These are phyloP conservation scores for Agonopterix alstromeriana DNA, from an alignment of 2,888 invertebrate species.

Conservation along the genomic window DNA sequence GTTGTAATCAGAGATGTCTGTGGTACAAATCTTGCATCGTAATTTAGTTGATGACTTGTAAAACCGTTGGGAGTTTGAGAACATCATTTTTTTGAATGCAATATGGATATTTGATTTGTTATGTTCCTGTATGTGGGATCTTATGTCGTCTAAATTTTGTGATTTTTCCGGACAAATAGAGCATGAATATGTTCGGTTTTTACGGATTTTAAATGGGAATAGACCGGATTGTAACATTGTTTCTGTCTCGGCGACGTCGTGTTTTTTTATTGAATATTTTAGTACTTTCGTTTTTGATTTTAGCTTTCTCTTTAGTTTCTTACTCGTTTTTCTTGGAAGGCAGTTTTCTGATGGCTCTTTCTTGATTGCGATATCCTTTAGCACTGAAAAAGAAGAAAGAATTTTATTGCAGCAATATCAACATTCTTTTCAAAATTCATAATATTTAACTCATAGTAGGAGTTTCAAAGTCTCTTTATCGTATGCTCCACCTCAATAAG, in stretches of 20 bases:
- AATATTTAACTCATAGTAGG: too few species aligned
- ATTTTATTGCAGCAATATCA: not conserved
- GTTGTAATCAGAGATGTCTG: constrained; percentile 40
- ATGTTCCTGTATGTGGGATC: constrained; percentile 42
- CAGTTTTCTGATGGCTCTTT: constrained; percentile 25
- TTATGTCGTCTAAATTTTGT: constrained; percentile 40
- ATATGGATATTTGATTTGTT: constrained; percentile 38
- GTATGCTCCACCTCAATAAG: too few species aligned
- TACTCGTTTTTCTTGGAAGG: constrained; percentile 24
- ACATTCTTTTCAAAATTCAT: not conserved
- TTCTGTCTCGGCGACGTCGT: constrained; percentile 41
- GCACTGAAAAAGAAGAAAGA: constrained; percentile 26
- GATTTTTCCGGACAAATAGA: constrained; percentile 51
- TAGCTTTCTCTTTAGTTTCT: constrained; percentile 14
- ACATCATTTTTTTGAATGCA: constrained; percentile 59
- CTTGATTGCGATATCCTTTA: constrained; percentile 38
- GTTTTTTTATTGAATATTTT: constrained; percentile 27
- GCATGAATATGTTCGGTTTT: constrained; percentile 42
- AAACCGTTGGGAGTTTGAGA: constrained; percentile 46
- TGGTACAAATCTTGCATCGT: constrained; percentile 53
- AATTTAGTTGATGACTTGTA: constrained; percentile 33
- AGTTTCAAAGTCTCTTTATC: too few species aligned
- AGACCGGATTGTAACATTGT: constrained; percentile 43
- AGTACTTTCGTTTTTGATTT: constrained; percentile 23
- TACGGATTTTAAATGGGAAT: constrained; percentile 59